Percentiles rank a stretch among this genome's conserved stretches.
These are phyloP conservation scores for Bombus huntii DNA, from an alignment of 1,140 invertebrate genomes.

Conservation along the genomic window DNA sequence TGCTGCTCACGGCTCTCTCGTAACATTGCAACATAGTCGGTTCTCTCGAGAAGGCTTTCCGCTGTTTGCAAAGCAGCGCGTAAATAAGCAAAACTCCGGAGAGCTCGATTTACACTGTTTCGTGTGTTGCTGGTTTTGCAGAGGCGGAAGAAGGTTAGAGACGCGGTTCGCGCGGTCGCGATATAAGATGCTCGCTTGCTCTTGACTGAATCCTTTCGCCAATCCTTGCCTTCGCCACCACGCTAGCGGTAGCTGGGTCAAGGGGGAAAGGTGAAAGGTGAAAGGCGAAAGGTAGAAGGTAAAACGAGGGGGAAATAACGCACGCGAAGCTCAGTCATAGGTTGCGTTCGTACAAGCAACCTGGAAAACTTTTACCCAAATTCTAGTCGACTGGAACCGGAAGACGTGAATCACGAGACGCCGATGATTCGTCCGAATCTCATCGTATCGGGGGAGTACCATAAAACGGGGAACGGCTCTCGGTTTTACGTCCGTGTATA, in stretches of 20 bases:
- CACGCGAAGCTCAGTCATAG: slow-evolving; percentile 34
- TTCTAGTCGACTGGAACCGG: slow-evolving; percentile 25
- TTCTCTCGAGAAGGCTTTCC: neutral
- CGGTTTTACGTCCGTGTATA: neutral
- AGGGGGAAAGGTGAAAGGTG: neutral
- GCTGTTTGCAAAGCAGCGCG: neutral
- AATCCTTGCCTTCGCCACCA: neutral
- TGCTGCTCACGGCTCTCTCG: neutral
- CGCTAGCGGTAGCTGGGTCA: no score
- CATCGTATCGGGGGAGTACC: neutral
- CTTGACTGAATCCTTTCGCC: neutral
- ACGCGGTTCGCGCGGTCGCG: neutral
- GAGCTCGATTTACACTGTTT: neutral
- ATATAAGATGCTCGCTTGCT: neutral
- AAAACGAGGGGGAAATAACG: slow-evolving; percentile 37
- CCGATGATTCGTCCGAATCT: slow-evolving; percentile 23
- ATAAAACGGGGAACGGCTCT: neutral
- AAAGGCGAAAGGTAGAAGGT: slow-evolving; percentile 4
- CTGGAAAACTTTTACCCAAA: slow-evolving; percentile 57
- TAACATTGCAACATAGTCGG: neutral
- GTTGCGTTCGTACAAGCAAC: slow-evolving; percentile 9
- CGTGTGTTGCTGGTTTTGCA: neutral
- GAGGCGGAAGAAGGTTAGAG: neutral
- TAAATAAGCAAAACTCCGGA: neutral
- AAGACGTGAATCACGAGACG: slow-evolving; percentile 19